Evolutionary conservation across 2,888 invertebrate species (phyloP).

Genomic region (Steinernema carpocapsae): DNA sequence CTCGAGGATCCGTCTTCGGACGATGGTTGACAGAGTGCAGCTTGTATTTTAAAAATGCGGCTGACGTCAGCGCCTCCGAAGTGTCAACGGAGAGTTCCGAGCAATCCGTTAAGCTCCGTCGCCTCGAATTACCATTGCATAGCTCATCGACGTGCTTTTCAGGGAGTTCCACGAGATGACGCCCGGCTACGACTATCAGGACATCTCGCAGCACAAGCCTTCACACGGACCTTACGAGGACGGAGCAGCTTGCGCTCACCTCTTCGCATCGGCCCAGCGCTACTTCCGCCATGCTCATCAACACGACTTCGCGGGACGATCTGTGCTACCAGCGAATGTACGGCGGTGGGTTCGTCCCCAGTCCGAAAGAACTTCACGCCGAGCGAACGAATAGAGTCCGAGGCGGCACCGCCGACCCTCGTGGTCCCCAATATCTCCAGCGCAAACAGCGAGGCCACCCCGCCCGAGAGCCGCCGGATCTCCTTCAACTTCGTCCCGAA

Average conservation of each 20-base stretch:
- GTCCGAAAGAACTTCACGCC: not conserved
- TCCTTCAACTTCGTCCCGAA: conserved; percentile 16
- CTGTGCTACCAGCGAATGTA: conserved; percentile 28
- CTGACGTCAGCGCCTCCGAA: conserved; percentile 7
- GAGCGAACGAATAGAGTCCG: not conserved
- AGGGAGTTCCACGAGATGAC: conserved; percentile 32
- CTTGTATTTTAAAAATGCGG: not conserved
- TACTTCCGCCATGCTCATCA: conserved; percentile 21
- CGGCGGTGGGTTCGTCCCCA: conserved; percentile 15
- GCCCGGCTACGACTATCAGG: conserved; percentile 30
- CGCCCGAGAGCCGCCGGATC: not conserved
- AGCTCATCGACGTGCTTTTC: not conserved
- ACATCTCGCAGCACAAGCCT: conserved; percentile 29
- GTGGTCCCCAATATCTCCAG: not conserved
- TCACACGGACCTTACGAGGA: conserved; percentile 17
- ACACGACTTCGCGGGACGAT: conserved; percentile 26
- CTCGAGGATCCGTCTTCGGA: no score
- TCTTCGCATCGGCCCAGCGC: conserved; percentile 12
- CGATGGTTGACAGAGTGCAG: no score
- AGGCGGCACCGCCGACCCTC: conserved; percentile 6
- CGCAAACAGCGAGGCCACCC: not conserved
- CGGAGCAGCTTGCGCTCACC: conserved; percentile 14
- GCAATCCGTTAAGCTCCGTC: conserved; percentile 24
- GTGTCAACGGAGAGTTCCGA: conserved; percentile 5
- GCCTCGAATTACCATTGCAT: conserved; percentile 17